phyloP scores from a whole-genome alignment of 1,140 invertebrate genomes.

The Drosophila ambigua region DNA sequence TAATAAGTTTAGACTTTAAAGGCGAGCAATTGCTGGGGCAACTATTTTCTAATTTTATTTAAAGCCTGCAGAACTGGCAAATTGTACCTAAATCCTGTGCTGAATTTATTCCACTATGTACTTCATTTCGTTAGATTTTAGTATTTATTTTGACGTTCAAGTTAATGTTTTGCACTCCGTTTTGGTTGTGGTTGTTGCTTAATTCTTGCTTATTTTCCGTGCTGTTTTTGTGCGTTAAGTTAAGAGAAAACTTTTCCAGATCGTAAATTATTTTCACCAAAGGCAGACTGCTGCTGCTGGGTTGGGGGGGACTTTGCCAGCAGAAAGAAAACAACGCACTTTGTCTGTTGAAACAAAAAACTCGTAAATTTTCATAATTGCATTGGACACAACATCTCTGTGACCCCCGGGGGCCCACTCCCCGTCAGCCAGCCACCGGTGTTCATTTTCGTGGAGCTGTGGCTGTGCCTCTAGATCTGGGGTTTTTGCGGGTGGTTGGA shows the following conservation, averaged over 20 bases:
- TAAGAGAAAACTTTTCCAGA: slow-evolving; percentile 64
- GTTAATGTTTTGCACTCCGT: no score
- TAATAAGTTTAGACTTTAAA: no score
- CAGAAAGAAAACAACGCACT: slow-evolving; percentile 31
- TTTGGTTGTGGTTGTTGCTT: neutral
- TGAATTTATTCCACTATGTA: no score
- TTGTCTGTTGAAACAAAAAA: slow-evolving; percentile 57
- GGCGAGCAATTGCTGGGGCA: no score
- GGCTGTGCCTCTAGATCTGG: neutral
- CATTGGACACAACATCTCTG: slow-evolving; percentile 57
- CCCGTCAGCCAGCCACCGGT: neutral
- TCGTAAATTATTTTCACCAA: slow-evolving; percentile 67
- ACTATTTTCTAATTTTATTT: no score
- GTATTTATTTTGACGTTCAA: no score
- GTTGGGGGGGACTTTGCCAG: no score
- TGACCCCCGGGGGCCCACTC: neutral
- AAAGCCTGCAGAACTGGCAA: no score
- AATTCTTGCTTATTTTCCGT: slow-evolving; percentile 8
- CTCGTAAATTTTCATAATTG: slow-evolving; percentile 81
- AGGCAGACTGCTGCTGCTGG: no score
- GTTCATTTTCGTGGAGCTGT: neutral
- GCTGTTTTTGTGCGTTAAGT: slow-evolving; percentile 42
- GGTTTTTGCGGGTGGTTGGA: neutral
- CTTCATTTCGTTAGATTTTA: no score
- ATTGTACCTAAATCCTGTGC: no score